Base-by-base conservation (phyloP, 1,140 invertebrate species). In the Solen grandis region DNA sequence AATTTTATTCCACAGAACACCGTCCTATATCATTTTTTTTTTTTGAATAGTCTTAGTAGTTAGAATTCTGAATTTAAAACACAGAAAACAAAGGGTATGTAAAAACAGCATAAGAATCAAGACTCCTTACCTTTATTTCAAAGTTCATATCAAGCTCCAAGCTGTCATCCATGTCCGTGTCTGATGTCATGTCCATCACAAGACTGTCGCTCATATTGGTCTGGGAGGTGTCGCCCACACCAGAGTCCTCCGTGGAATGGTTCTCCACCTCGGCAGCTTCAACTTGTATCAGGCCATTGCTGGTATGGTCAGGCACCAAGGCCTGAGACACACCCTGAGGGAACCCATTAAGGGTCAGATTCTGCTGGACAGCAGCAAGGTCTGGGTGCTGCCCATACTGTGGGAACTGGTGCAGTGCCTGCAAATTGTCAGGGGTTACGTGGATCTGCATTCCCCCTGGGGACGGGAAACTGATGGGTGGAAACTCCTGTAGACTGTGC, bases 81-180 rank as follows among this genome's bases (percentile, higher is more conserved):
- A n/a, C n/a, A n/a, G n/a, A n/a, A n/a, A n/a, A n/a, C n/a, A n/a
- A n/a, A n/a, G n/a, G n/a, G n/a, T n/a, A n/a, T n/a, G n/a, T n/a
- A n/a, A n/a, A n/a, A n/a, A n/a, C n/a, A n/a, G n/a, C n/a, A n/a
- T n/a, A n/a, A n/a, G n/a, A n/a, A n/a, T n/a, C 27, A 1, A 25
- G 27, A 4, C 31, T 19, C 16, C 35, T 68, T 62, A 85, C 79
- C 79, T 80, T 82, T 4, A 85, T 36, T 79, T 76, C 75, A 65
- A 75, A 82, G 27, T 59, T 22, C 77, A 80, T 80, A 41, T 80
- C 77, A 29, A 77, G 76, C 19, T 82, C 79, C n/a, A 25, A 4
- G 33, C 46, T 57, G 5, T 68, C 36, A 36, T 77, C 72, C n/a
- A 69, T 52, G n/a, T 80, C 76, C 27, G 35, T 68, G 16, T 78